phyloP scores from a whole-genome alignment of 2,888 invertebrate species.

The Lordiphosa andalusiaca region DNA sequence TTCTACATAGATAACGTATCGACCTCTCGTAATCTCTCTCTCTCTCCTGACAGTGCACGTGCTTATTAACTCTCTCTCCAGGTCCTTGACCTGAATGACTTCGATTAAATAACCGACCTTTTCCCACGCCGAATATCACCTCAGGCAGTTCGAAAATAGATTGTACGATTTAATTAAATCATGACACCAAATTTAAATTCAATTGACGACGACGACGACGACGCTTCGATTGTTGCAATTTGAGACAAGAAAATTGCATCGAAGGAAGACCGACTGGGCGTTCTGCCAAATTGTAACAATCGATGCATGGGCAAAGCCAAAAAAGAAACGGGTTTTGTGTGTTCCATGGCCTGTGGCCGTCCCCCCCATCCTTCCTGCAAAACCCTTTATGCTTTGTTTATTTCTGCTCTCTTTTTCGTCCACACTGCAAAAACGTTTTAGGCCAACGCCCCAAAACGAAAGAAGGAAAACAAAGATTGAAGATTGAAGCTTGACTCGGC shows the following conservation, averaged over 20 bases:
- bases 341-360: too few relatives aligned
- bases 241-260: constrained; percentile 63
- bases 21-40: constrained; percentile 15
- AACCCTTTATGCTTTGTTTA: too few relatives aligned
- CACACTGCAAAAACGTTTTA: neutral
- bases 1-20: constrained; percentile 12
- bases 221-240: constrained; percentile 66
- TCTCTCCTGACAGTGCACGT: constrained; percentile 25
- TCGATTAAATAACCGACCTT: constrained; percentile 35
- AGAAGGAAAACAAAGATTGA: constrained; percentile 1
- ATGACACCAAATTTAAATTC: constrained; percentile 74
- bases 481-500: constrained; percentile 7
- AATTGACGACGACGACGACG: constrained; percentile 49
- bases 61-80: constrained; percentile 17
- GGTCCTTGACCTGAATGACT: constrained; percentile 32
- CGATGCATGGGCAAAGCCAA: constrained; percentile 22
- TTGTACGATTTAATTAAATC: constrained; percentile 61
- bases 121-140: constrained; percentile 21
- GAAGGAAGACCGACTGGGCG: constrained; percentile 72
- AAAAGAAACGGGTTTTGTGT: constrained; percentile 32
- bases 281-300: constrained; percentile 57
- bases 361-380: too few relatives aligned
- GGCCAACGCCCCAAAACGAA: constrained; percentile 6
- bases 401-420: too few relatives aligned
- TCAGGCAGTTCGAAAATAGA: constrained; percentile 48